phyloP scores from a whole-genome alignment of 2,888 invertebrate genomes.

The Neria commutata region DNA sequence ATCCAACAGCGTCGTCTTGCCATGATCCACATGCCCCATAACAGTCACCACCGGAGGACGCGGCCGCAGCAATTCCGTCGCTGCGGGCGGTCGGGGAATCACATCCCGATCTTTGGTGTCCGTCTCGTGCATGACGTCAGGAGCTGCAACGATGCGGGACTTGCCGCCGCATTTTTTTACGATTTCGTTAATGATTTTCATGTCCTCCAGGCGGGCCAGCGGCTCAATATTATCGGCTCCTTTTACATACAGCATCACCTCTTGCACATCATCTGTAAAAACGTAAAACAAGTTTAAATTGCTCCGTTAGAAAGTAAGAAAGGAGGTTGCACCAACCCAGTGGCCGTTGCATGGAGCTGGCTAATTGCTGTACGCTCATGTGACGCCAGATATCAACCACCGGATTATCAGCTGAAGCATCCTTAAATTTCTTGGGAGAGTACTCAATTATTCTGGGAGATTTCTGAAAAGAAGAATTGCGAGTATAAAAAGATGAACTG shows the following conservation, averaged over 20 bases:
- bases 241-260: constrained; percentile 71
- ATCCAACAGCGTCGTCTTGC: constrained; percentile 96
- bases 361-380: constrained; percentile 81
- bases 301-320: not conserved
- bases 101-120: constrained; percentile 64
- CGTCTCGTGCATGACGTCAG: constrained; percentile 35
- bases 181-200: constrained; percentile 70
- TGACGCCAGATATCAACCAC: constrained; percentile 77
- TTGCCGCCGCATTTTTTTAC: constrained; percentile 73
- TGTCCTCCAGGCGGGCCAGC: constrained; percentile 68
- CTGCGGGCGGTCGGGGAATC: constrained; percentile 69
- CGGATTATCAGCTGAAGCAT: constrained; percentile 33
- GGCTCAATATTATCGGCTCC: constrained; percentile 66
- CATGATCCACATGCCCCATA: constrained; percentile 99
- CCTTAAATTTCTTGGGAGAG: constrained; percentile 56
- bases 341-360: constrained; percentile 68
- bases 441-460: constrained; percentile 67
- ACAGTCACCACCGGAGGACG: constrained; percentile 96
- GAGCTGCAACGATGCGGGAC: constrained; percentile 66
- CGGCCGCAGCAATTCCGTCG: constrained; percentile 69
- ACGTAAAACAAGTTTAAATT: constrained; percentile 18
- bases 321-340: constrained; percentile 61
- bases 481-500: constrained; percentile 14
- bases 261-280: constrained; percentile 70
- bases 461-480: constrained; percentile 60